Conservation (phyloP, 92 coral and sea anemone species). For the Diadumene lineata region DNA sequence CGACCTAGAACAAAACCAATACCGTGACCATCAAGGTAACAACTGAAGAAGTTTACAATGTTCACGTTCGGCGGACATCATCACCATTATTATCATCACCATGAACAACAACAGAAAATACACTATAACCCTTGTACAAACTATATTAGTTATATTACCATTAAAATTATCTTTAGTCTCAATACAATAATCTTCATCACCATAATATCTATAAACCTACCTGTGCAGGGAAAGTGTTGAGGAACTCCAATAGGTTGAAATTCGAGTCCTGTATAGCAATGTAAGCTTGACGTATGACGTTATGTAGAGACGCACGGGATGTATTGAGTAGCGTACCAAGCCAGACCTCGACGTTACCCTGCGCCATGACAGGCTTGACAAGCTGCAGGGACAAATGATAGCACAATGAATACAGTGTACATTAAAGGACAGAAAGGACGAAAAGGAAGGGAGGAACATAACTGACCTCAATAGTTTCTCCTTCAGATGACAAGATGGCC, state of each 20-base stretch:
- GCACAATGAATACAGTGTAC: not conserved
- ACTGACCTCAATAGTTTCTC: slow-evolving; percentile 74
- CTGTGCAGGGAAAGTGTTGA: slow-evolving; percentile 78
- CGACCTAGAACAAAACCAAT: too few species aligned
- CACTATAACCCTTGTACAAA: too few species aligned
- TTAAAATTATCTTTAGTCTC: too few species aligned
- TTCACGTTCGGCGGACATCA: not conserved
- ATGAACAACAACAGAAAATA: too few species aligned
- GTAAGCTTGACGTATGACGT: slow-evolving; percentile 85
- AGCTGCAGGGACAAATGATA: slow-evolving; percentile 36
- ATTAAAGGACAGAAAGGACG: not conserved
- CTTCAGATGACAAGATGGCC: slow-evolving; percentile 83
- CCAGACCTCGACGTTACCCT: slow-evolving; percentile 90
- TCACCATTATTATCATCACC: not conserved
- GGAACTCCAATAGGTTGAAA: slow-evolving; percentile 70
- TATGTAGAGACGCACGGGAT: slow-evolving; percentile 71
- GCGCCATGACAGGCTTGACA: slow-evolving; percentile 77
- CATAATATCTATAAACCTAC: too few species aligned
- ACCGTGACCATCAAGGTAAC: not conserved
- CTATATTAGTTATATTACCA: too few species aligned
- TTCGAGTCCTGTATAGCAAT: slow-evolving; percentile 73
- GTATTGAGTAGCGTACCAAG: slow-evolving; percentile 76
- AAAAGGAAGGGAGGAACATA: not conserved
- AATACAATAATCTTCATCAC: too few species aligned
- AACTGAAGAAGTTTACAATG: not conserved